These are phyloP conservation scores for Meloidogyne floridensis DNA, from an alignment of 1,140 invertebrate species.

Conservation along the genomic window DNA sequence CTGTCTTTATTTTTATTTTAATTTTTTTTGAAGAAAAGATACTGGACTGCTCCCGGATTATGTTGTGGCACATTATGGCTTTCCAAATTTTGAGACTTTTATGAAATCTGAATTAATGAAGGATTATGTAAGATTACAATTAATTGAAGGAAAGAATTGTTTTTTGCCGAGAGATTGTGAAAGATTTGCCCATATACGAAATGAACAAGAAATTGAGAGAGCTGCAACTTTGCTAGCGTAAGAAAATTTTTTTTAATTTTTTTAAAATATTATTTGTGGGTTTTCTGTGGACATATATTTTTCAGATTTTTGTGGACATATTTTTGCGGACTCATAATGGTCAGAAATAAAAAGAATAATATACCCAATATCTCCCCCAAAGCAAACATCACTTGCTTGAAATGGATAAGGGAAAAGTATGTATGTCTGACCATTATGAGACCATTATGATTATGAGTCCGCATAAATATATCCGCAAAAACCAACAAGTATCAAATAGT, in stretches of 20 bases:
- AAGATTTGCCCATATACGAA: slow-evolving; percentile 21
- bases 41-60: slow-evolving; percentile 13
- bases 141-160: slow-evolving; percentile 15
- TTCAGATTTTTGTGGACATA: too few species aligned
- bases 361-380: too few species aligned
- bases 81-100: slow-evolving; percentile 20
- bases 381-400: too few species aligned
- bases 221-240: not conserved
- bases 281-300: too few species aligned
- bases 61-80: slow-evolving; percentile 13
- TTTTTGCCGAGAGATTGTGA: slow-evolving; percentile 8
- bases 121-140: not conserved
- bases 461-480: too few species aligned
- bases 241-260: slow-evolving; percentile 20
- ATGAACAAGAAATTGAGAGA: slow-evolving; percentile 23
- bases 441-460: too few species aligned
- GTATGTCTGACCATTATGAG: too few species aligned
- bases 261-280: not conserved
- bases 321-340: too few species aligned
- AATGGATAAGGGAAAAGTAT: too few species aligned
- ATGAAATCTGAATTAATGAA: not conserved
- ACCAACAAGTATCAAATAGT: too few species aligned
- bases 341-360: too few species aligned
- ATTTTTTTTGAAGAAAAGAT: slow-evolving; percentile 11
- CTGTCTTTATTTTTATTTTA: too few species aligned